These are phyloP conservation scores for Colletes latitarsis DNA, from an alignment of 1,140 invertebrate genomes.

Conservation along the genomic window DNA sequence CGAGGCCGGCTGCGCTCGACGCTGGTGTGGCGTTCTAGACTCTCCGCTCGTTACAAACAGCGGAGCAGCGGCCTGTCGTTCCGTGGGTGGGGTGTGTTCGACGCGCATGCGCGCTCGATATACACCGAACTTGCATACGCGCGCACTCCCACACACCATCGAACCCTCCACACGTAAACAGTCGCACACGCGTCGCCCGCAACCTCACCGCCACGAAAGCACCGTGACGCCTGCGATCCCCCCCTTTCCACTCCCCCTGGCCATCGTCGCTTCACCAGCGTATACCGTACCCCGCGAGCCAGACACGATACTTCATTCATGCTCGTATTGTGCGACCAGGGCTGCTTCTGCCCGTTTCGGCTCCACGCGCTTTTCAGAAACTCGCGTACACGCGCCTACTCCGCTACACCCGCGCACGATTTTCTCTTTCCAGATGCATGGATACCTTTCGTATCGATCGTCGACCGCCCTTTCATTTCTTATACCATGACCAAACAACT, in stretches of 20 bases:
- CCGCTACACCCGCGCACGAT: too few relatives aligned
- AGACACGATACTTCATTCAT: slow-evolving; percentile 83
- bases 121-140: slow-evolving; percentile 34
- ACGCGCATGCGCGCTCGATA: slow-evolving; percentile 49
- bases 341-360: slow-evolving; percentile 42
- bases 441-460: neutral
- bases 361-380: slow-evolving; percentile 17
- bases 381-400: neutral
- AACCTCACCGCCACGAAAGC: slow-evolving; percentile 57
- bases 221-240: slow-evolving; percentile 53
- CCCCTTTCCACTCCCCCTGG: slow-evolving; percentile 46
- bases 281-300: slow-evolving; percentile 61
- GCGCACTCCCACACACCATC: slow-evolving; percentile 13
- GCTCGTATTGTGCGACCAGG: slow-evolving; percentile 82
- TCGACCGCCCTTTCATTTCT: neutral
- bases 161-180: neutral
- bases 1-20: slow-evolving; percentile 63
- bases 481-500: too few relatives aligned
- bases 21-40: slow-evolving; percentile 57
- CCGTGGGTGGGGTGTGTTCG: slow-evolving; percentile 54
- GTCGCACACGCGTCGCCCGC: slow-evolving; percentile 59
- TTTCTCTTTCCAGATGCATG: neutral
- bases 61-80: slow-evolving; percentile 57
- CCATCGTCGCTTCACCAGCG: slow-evolving; percentile 51
- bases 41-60: slow-evolving; percentile 49